These are phyloP conservation scores for Caenorhabditis latens DNA, from an alignment of 1,140 invertebrate species.

Conservation along the genomic window DNA sequence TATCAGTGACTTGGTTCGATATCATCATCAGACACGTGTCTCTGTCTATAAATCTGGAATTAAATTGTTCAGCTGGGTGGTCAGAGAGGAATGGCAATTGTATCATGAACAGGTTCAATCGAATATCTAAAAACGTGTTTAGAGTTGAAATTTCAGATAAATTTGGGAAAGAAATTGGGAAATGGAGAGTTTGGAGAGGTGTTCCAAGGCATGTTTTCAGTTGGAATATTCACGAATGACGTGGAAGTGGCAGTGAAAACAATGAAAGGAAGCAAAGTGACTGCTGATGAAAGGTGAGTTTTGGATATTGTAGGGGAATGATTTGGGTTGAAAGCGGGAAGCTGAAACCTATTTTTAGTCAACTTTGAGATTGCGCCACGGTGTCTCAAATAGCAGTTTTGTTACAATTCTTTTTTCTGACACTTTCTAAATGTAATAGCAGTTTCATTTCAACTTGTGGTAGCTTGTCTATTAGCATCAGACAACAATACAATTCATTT, in stretches of 20 bases:
- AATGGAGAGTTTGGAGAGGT: constrained; percentile 64
- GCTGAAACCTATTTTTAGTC: no score
- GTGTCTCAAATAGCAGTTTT: no score
- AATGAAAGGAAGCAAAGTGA: constrained; percentile 38
- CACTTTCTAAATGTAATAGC: no score
- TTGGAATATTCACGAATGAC: constrained; percentile 53
- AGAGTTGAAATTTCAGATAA: not conserved
- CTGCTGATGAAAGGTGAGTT: constrained; percentile 57
- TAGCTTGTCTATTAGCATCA: no score
- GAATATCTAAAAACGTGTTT: not conserved
- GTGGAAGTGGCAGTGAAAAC: constrained; percentile 62
- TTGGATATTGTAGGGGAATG: no score
- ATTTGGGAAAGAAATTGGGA: constrained; percentile 56
- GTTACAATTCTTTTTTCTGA: no score
- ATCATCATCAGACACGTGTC: constrained; percentile 32
- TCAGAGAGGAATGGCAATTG: constrained; percentile 61
- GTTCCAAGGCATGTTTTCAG: constrained; percentile 47
- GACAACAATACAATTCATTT: no score
- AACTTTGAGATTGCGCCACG: no score
- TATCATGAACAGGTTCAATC: constrained; percentile 62
- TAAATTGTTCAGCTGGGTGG: constrained; percentile 25
- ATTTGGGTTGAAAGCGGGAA: no score
- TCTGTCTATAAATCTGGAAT: constrained; percentile 48
- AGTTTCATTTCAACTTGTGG: no score
- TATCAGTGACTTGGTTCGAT: constrained; percentile 45